A percentile compares a stretch with the other conserved stretches of the same genome.
Conservation (phyloP, 1,140 invertebrate species). For the Bombus impatiens region DNA sequence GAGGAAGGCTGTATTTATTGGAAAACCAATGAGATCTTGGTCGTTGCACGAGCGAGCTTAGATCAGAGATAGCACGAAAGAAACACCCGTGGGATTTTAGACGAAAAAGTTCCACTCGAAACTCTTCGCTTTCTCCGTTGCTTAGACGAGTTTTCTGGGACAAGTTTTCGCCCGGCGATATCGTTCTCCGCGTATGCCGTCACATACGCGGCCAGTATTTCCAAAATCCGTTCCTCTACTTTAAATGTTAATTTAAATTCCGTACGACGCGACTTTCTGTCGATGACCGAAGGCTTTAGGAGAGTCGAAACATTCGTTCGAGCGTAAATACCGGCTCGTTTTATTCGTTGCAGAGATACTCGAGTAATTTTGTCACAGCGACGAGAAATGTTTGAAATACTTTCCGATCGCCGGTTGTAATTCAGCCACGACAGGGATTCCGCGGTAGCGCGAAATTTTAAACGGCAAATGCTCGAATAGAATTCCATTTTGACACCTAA, state of each 20-base stretch:
- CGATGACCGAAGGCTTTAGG: no score
- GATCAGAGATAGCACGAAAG: conserved; percentile 54
- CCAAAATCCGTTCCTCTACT: conserved; percentile 29
- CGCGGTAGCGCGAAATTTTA: conserved; percentile 1
- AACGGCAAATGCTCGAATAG: neutral
- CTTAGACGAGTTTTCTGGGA: conserved; percentile 50
- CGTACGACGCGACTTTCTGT: neutral
- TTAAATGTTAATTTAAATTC: conserved; percentile 47
- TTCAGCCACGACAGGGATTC: neutral
- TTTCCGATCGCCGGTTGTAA: neutral
- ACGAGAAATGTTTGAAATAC: neutral
- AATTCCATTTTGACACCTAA: conserved; percentile 27
- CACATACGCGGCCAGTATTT: conserved; percentile 13
- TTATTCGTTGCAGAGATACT: neutral
- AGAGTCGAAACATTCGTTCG: neutral
- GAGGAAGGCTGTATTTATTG: conserved; percentile 44
- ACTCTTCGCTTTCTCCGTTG: conserved; percentile 42
- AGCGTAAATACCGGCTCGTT: neutral
- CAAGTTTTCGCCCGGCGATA: conserved; percentile 8
- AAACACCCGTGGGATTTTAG: conserved; percentile 59
- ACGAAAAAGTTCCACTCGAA: conserved; percentile 61
- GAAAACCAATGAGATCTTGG: conserved; percentile 59
- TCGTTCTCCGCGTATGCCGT: neutral
- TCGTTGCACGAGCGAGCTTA: conserved; percentile 40
- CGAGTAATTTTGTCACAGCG: neutral